Base-by-base conservation (phyloP, 1,140 invertebrate species). In the Drosophila triauraria region DNA sequence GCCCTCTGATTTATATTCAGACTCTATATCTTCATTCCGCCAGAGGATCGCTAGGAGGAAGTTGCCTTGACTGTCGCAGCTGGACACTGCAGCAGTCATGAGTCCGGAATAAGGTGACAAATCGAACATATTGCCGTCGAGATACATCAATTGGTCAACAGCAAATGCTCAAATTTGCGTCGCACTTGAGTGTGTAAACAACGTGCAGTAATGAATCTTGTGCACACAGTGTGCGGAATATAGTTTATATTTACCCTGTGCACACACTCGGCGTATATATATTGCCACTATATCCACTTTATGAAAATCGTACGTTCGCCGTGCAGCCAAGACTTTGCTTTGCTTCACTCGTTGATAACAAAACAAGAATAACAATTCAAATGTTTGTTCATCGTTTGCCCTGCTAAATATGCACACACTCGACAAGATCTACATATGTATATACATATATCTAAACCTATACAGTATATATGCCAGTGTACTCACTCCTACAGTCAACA, bases 131-230 rank as follows among this genome's bases (percentile, higher is more conserved):
- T 32, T 60, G 44, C 30, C 38, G 47, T 60, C 56, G 27, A 68
- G 48, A 43, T 54, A 60, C 54, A 69, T 50, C 63, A 50, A 68
- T 78, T 78, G 75, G 75, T 78, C 75, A 69, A 78, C 38, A 71
- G 51, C 53, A 60, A 60, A 60, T 72, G 40, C 54, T 72, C 38
- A 72, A 60, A 72, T 60, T 78, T 40, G 63, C 75, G 56, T 32
- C 75, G 75, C 75, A 76, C 75, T 78, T 50, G 74, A 77, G 57
- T 77, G 54, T 54, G 75, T 77, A 77, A 77, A 77, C 74, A 77
- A 50, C 54, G 53, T 56, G 38, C 63, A 50, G 67, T 48, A 68
- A 53, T 59, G 50, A 51, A 50, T 76, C 53, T 76, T 67, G 40
- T 67, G 72, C 74, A 76, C 63, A 76, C 46, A 30, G 13, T 53